Percentiles rank a stretch among this genome's conserved stretches.
Evolutionary conservation across 2,888 invertebrate genomes (phyloP).

Genomic region (Loripinus fragilis): DNA sequence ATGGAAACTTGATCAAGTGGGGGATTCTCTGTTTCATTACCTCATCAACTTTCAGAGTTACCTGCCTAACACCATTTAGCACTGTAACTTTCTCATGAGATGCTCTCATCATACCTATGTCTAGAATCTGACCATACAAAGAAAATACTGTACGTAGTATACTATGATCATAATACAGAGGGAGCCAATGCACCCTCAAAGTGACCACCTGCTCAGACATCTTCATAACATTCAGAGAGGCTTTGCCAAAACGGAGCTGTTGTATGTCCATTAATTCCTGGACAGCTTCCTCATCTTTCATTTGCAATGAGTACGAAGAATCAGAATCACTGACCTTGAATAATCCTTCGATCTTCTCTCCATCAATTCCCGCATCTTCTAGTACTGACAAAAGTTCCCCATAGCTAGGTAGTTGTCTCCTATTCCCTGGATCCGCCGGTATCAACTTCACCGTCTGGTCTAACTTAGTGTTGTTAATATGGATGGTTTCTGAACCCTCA

Average conservation of each 20-base stretch:
- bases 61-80: neutral
- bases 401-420: no score
- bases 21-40: neutral
- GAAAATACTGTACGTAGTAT: neutral
- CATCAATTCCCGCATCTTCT: no score
- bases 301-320: no score
- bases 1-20: neutral
- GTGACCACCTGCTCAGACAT: neutral
- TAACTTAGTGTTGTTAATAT: no score
- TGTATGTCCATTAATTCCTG: no score
- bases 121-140: neutral
- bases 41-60: neutral
- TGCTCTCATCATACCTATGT: neutral
- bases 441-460: no score
- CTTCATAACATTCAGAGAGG: neutral
- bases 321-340: no score
- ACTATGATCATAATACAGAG: neutral
- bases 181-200: constrained; percentile 3
- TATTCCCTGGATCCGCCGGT: no score
- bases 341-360: no score
- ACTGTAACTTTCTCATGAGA: neutral
- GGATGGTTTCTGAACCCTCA: no score
- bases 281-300: no score
- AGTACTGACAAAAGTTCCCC: no score
- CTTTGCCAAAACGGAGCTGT: neutral